Base-by-base conservation (phyloP, 2,797 vertebrate genomes). In the Scarus forsteni region DNA sequence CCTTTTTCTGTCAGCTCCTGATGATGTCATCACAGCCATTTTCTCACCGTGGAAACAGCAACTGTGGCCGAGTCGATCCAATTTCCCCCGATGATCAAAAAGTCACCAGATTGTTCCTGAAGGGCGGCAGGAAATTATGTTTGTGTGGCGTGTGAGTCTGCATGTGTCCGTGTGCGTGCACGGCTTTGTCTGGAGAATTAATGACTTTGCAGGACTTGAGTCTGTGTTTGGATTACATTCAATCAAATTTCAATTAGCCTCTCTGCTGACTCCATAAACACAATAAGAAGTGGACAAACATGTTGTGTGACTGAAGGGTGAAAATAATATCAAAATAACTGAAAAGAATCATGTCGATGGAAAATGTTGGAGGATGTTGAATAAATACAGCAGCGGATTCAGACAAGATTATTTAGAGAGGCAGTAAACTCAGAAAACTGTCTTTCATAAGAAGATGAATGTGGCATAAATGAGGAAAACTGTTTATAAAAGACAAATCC, bases 71-170 rank as follows among this genome's bases (percentile, higher is more conserved):
- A 75, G 66, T 19, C 66, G 70, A 80, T 78, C 73, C 77, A 86
- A 83, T 86, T 84, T 88, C 84, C 77, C 77, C 43, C 49, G 18
- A 66, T 69, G 52, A 79, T 79, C 68, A 74, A 40, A 75, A 70
- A 75, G 72, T 68, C 63, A 62, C 56, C 75, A 35, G 62, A 83
- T 56, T 83, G 74, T 65, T 62, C 27, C 14, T 40, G 63, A 77
- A 60, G 57, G 46, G 51, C 49, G 8, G 36, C 66, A 83, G 85
- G 75, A 83, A 88, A 81, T 63, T 59, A 52, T 61, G 40, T 59
- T 9, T 65, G 46, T 60, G 51, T 50, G 50, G 42, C 73, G 49
- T 39, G 45, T 67, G 43, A 40, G 38, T 8, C n/a, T n/a, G 12
- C 36, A 40, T 35, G 46, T 36, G 42, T 46, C 35, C n/a, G 49